Evolutionary conservation across 1,140 invertebrate genomes (phyloP), one percentile per base, ranked within the genome.

Genomic region (Vollenhovia emeryi): DNA sequence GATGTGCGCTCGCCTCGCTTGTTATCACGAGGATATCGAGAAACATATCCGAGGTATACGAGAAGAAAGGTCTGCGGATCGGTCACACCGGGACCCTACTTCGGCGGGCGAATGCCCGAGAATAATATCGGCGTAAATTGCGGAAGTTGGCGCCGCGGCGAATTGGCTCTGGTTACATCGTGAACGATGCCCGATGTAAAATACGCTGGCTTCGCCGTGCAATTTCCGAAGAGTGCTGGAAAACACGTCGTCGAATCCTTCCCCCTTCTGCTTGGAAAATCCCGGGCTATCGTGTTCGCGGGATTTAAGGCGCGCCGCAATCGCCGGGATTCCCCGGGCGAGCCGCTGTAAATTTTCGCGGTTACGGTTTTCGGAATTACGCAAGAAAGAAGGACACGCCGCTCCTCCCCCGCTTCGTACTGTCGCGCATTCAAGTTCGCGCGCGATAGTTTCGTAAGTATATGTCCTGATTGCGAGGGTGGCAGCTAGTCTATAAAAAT

Each of bases 61-160:
- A 6, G 68, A n/a, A 60, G 24, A 30, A 64, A 11, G 45, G 24
- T 52, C 74, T 3, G 52, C 3, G 59, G n/a, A 78, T 73, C 48
- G 73, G 82, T 84, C 64, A 59, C 27, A 55, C 13, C n/a, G 33
- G 7, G 4, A 74, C 36, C 68, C 57, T 66, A 62, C 76, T 52
- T 55, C 15, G 43, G 18, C 36, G 87, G 83, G 80, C 88, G 85
- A 90, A 24, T 40, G 48, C 74, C 64, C 83, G 80, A 15, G 91
- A 91, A 93, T 93, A 93, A 93, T 92, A 91, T 92, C 89, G 89
- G 79, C 86, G 91, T 93, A 92, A 92, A 93, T 88, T 87, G 50
- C 89, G 62, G 60, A 89, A 92, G 84, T 91, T 69, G 83, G 86
- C 88, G 87, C 92, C 91, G 90, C 84, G 87, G 83, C 90, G 84